These are phyloP conservation scores for Vicugna pacos DNA, from an alignment of 2,113 vertebrate genomes.

Conservation along the genomic window DNA sequence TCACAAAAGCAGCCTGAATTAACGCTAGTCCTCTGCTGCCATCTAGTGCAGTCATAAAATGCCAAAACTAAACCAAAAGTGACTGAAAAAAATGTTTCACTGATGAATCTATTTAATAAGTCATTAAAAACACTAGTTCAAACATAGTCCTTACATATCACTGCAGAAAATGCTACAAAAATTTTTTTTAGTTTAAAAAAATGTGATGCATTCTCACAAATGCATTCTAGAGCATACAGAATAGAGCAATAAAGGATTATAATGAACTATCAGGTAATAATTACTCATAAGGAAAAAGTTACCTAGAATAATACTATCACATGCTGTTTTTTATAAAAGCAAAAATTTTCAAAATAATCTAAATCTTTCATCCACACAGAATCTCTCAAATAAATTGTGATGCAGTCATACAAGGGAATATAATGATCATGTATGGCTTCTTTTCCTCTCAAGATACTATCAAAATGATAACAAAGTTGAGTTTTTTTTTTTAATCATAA, in stretches of 20 bases:
- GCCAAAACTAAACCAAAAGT: slow-evolving; percentile 24
- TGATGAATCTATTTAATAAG: slow-evolving; percentile 19
- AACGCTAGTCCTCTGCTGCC: slow-evolving; percentile 71
- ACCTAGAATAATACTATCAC: not conserved
- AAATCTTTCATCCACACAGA: not conserved
- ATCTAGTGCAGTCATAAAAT: slow-evolving; percentile 68
- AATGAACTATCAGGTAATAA: slow-evolving; percentile 28
- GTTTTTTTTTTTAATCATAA: not conserved
- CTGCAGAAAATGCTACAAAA: slow-evolving; percentile 13
- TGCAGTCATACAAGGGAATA: not conserved
- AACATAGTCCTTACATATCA: not conserved
- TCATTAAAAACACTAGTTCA: slow-evolving; percentile 33
- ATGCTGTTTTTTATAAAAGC: not conserved
- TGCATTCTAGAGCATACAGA: not conserved
- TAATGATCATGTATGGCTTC: not conserved
- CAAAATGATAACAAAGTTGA: not conserved
- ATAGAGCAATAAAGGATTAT: not conserved
- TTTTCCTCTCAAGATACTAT: not conserved
- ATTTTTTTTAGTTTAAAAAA: slow-evolving; percentile 45
- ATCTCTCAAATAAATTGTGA: not conserved
- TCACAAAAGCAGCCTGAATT: not conserved
- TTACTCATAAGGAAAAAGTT: not conserved
- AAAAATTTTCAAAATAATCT: slow-evolving; percentile 28
- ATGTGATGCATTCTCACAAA: not conserved
- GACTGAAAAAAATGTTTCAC: not conserved